Percentiles rank a stretch among this genome's conserved stretches.
These are phyloP conservation scores for Sitta carolinensis DNA, from an alignment of 2,797 vertebrate genomes.

Conservation along the genomic window DNA sequence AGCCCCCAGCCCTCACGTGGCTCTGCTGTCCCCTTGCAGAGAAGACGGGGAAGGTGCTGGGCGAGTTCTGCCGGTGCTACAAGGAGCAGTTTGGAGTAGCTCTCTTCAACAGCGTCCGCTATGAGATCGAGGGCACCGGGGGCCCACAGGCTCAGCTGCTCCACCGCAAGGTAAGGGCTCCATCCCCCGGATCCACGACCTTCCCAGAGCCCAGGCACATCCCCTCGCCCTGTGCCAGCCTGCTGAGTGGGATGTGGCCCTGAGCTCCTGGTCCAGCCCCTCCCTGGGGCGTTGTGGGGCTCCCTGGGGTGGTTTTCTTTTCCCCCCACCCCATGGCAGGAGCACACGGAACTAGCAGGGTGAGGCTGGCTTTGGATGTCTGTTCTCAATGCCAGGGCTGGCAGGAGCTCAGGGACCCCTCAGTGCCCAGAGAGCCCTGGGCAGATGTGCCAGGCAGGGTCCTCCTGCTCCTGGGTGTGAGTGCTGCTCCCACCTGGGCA, in stretches of 20 bases:
- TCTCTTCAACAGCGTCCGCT: slow-evolving; percentile 92
- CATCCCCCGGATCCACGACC: accelerated
- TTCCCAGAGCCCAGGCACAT: accelerated
- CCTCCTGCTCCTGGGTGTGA: not conserved
- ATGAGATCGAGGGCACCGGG: slow-evolving; percentile 89
- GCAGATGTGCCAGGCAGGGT: accelerated
- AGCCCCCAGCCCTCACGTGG: accelerated
- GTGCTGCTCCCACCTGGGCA: not conserved
- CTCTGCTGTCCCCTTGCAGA: slow-evolving; percentile 70
- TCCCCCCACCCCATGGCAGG: accelerated
- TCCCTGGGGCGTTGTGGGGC: accelerated
- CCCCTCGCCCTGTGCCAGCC: no score
- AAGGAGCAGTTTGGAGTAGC: slow-evolving; percentile 90
- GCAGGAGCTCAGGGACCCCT: not conserved
- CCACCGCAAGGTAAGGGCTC: slow-evolving; percentile 86
- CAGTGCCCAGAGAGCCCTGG: not conserved
- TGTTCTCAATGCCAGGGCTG: not conserved
- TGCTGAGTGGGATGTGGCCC: not conserved
- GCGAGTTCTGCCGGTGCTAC: slow-evolving; percentile 83
- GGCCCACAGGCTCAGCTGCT: slow-evolving; percentile 88
- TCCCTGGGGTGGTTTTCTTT: not conserved
- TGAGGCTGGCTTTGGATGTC: not conserved
- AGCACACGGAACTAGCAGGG: not conserved
- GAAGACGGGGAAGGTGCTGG: slow-evolving; percentile 82
- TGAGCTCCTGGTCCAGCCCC: accelerated